Evolutionary conservation across 1,140 invertebrate species (phyloP), one percentile per base, ranked within the genome.

Genomic region (Dryas iulia): DNA sequence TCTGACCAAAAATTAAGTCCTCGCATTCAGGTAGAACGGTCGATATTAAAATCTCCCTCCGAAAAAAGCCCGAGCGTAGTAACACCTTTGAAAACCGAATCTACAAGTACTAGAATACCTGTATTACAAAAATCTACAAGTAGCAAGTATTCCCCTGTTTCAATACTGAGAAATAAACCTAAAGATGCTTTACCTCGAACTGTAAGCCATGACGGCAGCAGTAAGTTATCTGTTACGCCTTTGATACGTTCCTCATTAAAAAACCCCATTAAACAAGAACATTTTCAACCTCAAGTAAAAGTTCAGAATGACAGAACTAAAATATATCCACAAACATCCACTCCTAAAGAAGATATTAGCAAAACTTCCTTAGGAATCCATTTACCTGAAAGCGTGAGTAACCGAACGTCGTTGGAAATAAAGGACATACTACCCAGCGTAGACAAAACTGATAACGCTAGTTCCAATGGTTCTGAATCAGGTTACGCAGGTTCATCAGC

Each of bases 401-500:
- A 31, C 7, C 2, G 30, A 14, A 21, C 33, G 10, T 47, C 71
- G n/a, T 33, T 61, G 33, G 71, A 79, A 52, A 76, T 54, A 21
- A 78, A 72, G 66, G 66, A 81, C 35, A 66, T 64, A 23, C 31
- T 21, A 65, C 21, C 60, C 33, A 63, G 24, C 52, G 58, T 54
- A 58, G 82, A 85, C 60, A 82, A 81, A 80, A 62, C 70, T n/a
- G 80, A 87, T 61, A 77, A 76, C 59, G 59, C 64, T 11, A 86
- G 82, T 73, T 81, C 78, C 6, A 81, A 73, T 59, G 78, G 77
- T 30, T 87, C 86, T 33, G 87, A 90, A 73, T 87, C 86, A 47
- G 84, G 81, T 12, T 87, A 84, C 47, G 73, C 80, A 67, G 83
- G 82, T 26, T 89, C 86, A n/a, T 76, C 74, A 31, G 72, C 69